Evolutionary conservation across 1,140 invertebrate genomes (phyloP).

Genomic region (Sycophaga agraensis): DNA sequence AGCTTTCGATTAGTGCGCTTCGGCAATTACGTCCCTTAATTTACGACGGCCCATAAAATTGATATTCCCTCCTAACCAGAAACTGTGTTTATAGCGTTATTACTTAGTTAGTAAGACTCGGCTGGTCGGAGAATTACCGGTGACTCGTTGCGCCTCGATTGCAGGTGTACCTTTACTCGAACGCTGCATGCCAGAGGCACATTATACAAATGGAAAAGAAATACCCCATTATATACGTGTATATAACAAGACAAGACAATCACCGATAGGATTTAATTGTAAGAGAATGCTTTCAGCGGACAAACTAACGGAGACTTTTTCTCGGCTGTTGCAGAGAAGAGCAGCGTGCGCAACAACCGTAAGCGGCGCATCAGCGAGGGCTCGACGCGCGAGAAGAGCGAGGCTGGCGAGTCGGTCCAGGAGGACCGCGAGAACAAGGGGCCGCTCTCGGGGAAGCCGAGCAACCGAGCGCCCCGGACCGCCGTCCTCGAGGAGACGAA

Average conservation of each 20-base stretch:
- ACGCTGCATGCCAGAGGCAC: too few relatives aligned
- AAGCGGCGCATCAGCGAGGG: constrained; percentile 46
- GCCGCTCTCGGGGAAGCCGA: constrained; percentile 42
- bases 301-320: too few relatives aligned
- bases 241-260: too few relatives aligned
- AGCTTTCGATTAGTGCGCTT: too few relatives aligned
- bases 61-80: too few relatives aligned
- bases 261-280: background rate
- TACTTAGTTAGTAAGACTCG: too few relatives aligned
- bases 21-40: too few relatives aligned
- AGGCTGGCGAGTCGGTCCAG: constrained; percentile 37
- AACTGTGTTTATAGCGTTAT: too few relatives aligned
- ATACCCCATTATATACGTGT: background rate
- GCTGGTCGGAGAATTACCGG: too few relatives aligned
- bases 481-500: constrained; percentile 55
- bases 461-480: constrained; percentile 46
- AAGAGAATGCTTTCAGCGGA: background rate
- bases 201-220: background rate
- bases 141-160: too few relatives aligned
- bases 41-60: too few relatives aligned
- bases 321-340: constrained; percentile 55
- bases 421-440: constrained; percentile 58
- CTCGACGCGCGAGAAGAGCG: constrained; percentile 40
- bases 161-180: too few relatives aligned
- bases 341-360: constrained; percentile 42